Percentiles rank a stretch among this genome's conserved stretches.
Evolutionary conservation across 2,113 vertebrate genomes (phyloP).

Genomic region (Entelurus aequoreus): DNA sequence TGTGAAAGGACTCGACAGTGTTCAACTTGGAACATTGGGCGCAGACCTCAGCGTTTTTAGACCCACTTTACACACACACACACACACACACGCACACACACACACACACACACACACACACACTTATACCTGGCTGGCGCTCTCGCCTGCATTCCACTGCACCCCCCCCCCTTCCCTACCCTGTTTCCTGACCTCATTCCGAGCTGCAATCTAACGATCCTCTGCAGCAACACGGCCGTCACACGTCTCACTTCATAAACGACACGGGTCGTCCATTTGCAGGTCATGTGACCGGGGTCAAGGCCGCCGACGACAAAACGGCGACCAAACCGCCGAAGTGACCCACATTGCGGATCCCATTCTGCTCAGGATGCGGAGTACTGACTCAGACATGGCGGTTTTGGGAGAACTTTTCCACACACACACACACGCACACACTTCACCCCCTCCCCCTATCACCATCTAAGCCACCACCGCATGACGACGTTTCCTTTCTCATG

Average conservation of each 20-base stretch:
- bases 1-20: not conserved
- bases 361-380: slow-evolving; percentile 13
- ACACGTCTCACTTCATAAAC: not conserved
- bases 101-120: slow-evolving; percentile 34
- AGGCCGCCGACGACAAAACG: slow-evolving; percentile 21
- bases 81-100: slow-evolving; percentile 32
- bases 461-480: slow-evolving; percentile 20
- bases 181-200: slow-evolving; percentile 63
- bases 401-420: slow-evolving; percentile 47
- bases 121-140: slow-evolving; percentile 57
- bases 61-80: slow-evolving; percentile 39
- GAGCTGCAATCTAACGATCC: slow-evolving; percentile 51
- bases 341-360: slow-evolving; percentile 41
- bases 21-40: not conserved
- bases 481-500: slow-evolving; percentile 36
- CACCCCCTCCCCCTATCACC: slow-evolving; percentile 9
- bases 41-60: slow-evolving; percentile 9
- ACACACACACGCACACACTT: slow-evolving; percentile 34
- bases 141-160: slow-evolving; percentile 49
- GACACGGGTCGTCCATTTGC: slow-evolving; percentile 17
- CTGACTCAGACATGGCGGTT: slow-evolving; percentile 41
- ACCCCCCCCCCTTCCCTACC: slow-evolving; percentile 56
- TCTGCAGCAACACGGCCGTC: slow-evolving; percentile 11
- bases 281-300: slow-evolving; percentile 19
- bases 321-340: slow-evolving; percentile 36